Base-by-base conservation (phyloP, 2,797 vertebrate species). In the Pipistrellus pygmaeus region DNA sequence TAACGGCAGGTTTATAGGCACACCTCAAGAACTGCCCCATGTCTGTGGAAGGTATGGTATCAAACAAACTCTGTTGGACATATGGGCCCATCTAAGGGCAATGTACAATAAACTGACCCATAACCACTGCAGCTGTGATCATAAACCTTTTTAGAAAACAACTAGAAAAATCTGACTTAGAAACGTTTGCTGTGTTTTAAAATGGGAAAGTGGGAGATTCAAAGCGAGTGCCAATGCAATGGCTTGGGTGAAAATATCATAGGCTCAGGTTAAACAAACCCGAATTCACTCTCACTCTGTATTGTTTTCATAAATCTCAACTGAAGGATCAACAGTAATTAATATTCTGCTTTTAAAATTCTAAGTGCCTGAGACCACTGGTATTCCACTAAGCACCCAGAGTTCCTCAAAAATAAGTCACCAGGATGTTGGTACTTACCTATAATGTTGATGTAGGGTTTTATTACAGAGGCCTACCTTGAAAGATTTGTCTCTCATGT, bases 41-140 rank as follows among this genome's bases (percentile, higher is more conserved):
- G 97, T 97, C 98, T 98, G 97, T 97, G 97, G 98, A 98, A 98
- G 97, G 98, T 87, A 97, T 72, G 95, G 97, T 98, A 98, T 98
- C 98, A 98, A 98, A 98, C 98, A 98, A 97, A 98, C 97, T 97
- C 97, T 97, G 98, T 96, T 97, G 98, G 98, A 98, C 98, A 98
- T 98, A 98, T 98, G 98, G 98, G 96, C 97, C 97, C 96, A 96
- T 98, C 97, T 97, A 98, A 96, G 97, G 97, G 97, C 97, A 97
- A 96, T 76, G 96, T 90, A 96, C 98, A 97, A 98, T 98, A 98
- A 98, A 98, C 95, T 55, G 62, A 98, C 97, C 97, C 97, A 97
- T 98, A 98, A 98, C 97, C 97, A 98, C 97, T 97, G 98, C 98
- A 98, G 98, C 98, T 98, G 98, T 98, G 98, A 98, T 97, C 97